Evolutionary conservation across 2,797 vertebrate species (phyloP).

Genomic region (Luscinia megarhynchos): DNA sequence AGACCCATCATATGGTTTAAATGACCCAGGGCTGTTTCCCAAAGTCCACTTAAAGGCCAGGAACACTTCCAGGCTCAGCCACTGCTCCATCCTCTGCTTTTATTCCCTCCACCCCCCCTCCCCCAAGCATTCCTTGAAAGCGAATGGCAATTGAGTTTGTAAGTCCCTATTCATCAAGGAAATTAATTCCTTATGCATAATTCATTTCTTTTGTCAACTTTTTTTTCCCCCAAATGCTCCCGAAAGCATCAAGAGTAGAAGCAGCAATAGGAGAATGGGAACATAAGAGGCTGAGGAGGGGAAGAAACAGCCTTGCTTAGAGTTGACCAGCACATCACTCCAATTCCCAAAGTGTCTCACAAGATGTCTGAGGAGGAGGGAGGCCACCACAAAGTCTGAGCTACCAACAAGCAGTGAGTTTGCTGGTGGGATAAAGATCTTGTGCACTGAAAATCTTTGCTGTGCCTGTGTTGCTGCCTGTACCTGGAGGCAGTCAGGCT

Average conservation of each 20-base stretch:
- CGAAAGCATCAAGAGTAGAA: constrained; percentile 56
- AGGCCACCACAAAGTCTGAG: not conserved
- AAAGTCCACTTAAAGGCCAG: constrained; percentile 53
- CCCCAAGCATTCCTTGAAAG: constrained; percentile 68
- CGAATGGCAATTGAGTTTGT: constrained; percentile 71
- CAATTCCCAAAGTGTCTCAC: not conserved
- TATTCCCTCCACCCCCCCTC: not conserved
- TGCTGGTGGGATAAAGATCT: not conserved
- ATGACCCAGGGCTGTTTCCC: constrained; percentile 39
- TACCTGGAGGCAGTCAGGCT: accelerated
- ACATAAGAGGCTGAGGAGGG: not conserved
- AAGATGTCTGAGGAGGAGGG: not conserved
- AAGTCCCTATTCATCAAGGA: constrained; percentile 80
- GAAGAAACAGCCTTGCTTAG: not conserved
- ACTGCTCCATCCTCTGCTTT: constrained; percentile 1
- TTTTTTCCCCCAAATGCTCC: constrained; percentile 50
- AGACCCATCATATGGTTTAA: constrained; percentile 1
- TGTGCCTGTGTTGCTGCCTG: not conserved
- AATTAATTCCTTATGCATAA: constrained; percentile 83
- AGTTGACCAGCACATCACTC: not conserved
- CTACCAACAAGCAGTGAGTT: not conserved
- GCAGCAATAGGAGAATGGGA: constrained; percentile 52
- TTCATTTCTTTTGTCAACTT: constrained; percentile 83
- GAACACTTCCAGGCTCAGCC: constrained; percentile 41
- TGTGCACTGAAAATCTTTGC: not conserved